phyloP scores from a whole-genome alignment of 2,888 invertebrate species.

The Hemaris fuciformis region DNA sequence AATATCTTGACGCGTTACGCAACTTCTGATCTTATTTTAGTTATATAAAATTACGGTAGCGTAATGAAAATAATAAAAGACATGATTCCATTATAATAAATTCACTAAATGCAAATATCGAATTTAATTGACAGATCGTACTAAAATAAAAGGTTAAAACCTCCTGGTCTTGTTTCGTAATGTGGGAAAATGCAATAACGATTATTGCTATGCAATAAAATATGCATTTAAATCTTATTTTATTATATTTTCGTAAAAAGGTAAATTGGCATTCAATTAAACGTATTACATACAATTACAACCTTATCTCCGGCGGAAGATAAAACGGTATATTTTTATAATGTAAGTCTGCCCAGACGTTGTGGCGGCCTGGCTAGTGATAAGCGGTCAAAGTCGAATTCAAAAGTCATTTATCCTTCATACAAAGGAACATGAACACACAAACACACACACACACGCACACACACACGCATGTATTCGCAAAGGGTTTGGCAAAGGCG shows the following conservation, averaged over 20 bases:
- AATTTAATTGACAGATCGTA: constrained; percentile 10
- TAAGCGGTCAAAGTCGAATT: no score
- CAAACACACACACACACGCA: no score
- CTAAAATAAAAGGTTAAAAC: constrained; percentile 20
- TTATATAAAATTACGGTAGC: constrained; percentile 17
- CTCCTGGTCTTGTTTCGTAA: constrained; percentile 19
- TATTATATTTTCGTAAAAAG: neutral
- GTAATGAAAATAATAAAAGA: constrained; percentile 13
- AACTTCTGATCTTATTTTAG: constrained; percentile 38
- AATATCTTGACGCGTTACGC: constrained; percentile 58
- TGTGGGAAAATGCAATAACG: constrained; percentile 18
- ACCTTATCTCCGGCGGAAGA: no score
- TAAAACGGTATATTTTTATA: no score
- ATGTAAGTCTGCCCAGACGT: no score
- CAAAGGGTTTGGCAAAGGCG: no score
- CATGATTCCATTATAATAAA: constrained; percentile 4
- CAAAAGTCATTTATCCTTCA: no score
- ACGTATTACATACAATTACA: no score
- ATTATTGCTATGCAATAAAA: constrained; percentile 18
- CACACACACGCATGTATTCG: no score
- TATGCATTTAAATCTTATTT: constrained; percentile 16
- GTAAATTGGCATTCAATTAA: neutral
- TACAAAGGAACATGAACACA: no score
- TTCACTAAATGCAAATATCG: constrained; percentile 7
- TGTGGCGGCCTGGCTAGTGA: no score